phyloP scores from a whole-genome alignment of 1,140 invertebrate genomes.

The Stegodyphus dumicola region DNA sequence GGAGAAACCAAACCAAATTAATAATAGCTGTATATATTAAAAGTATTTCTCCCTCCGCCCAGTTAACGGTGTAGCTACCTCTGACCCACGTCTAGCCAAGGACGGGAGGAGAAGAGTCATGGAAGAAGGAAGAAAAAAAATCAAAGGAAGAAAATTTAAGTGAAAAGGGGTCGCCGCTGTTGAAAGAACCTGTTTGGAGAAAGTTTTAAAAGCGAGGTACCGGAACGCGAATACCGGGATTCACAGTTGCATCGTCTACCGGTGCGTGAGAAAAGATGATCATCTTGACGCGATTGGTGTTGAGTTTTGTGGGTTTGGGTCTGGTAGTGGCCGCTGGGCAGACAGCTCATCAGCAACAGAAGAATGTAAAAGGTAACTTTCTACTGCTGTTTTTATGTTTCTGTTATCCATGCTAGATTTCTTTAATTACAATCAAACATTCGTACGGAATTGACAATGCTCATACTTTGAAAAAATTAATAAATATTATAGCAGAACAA shows the following conservation, averaged over 20 bases:
- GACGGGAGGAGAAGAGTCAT: not conserved
- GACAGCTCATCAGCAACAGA: no score
- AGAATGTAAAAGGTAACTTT: no score
- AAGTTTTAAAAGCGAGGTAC: conserved; percentile 19
- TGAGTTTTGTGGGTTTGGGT: not conserved
- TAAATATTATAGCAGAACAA: no score
- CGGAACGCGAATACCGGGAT: not conserved
- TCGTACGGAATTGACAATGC: no score
- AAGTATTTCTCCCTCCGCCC: not conserved
- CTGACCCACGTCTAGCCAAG: conserved; percentile 13
- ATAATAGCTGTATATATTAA: no score
- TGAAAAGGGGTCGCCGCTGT: conserved; percentile 13
- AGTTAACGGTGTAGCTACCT: not conserved
- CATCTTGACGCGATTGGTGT: not conserved
- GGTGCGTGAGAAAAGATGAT: not conserved
- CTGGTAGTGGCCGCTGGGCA: no score
- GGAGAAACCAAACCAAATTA: no score
- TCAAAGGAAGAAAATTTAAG: not conserved
- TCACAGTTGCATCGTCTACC: not conserved
- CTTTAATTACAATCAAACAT: no score
- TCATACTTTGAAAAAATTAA: no score
- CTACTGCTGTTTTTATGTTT: no score
- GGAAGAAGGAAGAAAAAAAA: not conserved
- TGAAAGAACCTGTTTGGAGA: conserved; percentile 25
- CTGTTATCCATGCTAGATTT: no score